These are phyloP conservation scores for Galemys pyrenaicus DNA, from an alignment of 2,113 vertebrate genomes.

Conservation along the genomic window DNA sequence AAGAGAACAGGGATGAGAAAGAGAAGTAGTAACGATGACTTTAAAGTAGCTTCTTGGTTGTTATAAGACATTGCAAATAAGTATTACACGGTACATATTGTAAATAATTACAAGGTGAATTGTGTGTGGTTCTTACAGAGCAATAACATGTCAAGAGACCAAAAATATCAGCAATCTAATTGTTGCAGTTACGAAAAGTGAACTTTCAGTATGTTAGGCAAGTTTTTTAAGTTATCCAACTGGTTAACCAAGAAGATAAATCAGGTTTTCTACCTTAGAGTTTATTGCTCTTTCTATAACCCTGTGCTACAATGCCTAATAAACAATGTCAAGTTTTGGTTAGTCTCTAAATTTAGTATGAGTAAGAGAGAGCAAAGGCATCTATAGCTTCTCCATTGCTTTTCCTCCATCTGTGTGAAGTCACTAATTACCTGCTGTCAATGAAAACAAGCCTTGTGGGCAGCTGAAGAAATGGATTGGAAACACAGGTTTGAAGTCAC, in stretches of 20 bases:
- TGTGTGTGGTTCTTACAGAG: not conserved
- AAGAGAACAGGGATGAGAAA: not conserved
- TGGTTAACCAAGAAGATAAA: conserved; percentile 23
- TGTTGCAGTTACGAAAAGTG: not conserved
- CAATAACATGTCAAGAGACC: not conserved
- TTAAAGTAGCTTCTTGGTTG: not conserved
- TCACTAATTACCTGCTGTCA: conserved; percentile 77
- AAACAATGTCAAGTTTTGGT: conserved; percentile 45
- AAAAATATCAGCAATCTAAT: not conserved
- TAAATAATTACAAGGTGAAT: not conserved
- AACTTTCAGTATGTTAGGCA: not conserved
- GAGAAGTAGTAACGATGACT: not conserved
- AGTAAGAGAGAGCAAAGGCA: not conserved
- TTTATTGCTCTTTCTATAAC: conserved; percentile 12
- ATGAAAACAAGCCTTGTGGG: conserved; percentile 68
- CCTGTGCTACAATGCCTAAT: not conserved
- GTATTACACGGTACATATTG: no score
- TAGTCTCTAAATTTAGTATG: conserved; percentile 37
- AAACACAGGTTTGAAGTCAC: conserved; percentile 61
- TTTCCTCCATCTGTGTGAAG: conserved; percentile 54
- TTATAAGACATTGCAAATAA: not conserved
- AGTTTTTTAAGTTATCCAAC: not conserved
- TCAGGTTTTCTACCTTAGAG: not conserved
- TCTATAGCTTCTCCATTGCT: not conserved
- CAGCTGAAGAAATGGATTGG: conserved; percentile 66